Base-by-base conservation (phyloP, 23 tunicate species). In the Ciona savignyi region DNA sequence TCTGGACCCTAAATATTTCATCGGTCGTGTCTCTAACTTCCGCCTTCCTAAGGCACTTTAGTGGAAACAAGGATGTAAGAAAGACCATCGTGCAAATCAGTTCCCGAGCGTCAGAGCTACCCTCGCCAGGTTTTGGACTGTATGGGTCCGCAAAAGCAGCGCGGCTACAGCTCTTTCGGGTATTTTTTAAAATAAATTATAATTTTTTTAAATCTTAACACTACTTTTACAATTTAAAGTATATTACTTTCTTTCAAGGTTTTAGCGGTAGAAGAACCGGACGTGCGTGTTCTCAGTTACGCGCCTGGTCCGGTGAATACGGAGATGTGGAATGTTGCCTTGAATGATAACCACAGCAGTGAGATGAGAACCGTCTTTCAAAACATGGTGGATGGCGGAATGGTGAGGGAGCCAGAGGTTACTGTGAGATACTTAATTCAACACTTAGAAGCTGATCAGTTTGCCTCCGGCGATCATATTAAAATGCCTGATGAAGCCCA, bases 111-210 rank as follows among this genome's bases (percentile, higher is more conserved):
- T 65, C 62, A 21, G 65, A 72, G 65, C 77, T 70, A 32, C 85
- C 85, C 1, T 25, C 35, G 63, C 71, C 77, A 1, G 70, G 85
- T 19, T 29, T 70, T 0, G 60, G 70, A 32, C 63, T 80, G 11
- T 80, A 80, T 51, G 61, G 73, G 22, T 9, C 85, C 2, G 85
- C 73, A 30, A 80, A 80, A 64, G 85, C 85, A 11, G 85, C 85
- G 23, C 70, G 85, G 2, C 70, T 72, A 22, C 71, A 71, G 71
- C 68, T 80, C 29, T 71, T 80, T 0, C 62, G 63, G 77, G 85
- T 80, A 71, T 0, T 24, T 0, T 11, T 0, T 27, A 27, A 27
- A 4, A n/a, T n/a, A n/a, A n/a, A n/a, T n/a, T n/a, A n/a, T n/a
- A n/a, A n/a, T n/a, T n/a, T n/a, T n/a, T n/a, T n/a, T n/a, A n/a